Evolutionary conservation across 2,113 vertebrate species (phyloP).

Genomic region (Xiphophorus maculatus): DNA sequence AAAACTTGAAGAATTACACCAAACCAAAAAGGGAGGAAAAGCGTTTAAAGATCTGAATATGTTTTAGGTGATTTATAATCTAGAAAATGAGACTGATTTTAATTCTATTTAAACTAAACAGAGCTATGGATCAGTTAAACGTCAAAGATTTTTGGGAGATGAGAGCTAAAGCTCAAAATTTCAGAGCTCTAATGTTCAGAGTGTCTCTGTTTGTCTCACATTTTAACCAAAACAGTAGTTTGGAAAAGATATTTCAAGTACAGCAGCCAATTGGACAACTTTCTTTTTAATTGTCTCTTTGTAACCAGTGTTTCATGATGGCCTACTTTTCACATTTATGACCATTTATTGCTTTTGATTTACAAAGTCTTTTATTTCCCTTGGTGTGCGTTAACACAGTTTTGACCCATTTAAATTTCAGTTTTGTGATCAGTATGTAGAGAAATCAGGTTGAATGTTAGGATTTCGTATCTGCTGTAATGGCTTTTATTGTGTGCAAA

Average conservation of each 20-base stretch:
- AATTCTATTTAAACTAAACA: not conserved
- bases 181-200: not conserved
- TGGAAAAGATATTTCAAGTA: not conserved
- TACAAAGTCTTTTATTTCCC: conserved; percentile 4
- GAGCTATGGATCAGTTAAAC: not conserved
- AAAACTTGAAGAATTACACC: conserved; percentile 32
- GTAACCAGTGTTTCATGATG: conserved; percentile 9
- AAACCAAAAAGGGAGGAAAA: conserved; percentile 59
- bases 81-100: not conserved
- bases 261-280: not conserved
- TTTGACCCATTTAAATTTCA: conserved; percentile 4
- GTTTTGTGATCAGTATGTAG: not conserved
- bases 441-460: conserved; percentile 18
- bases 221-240: conserved; percentile 46
- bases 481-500: conserved; percentile 1
- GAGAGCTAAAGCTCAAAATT: conserved; percentile 5
- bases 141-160: conserved; percentile 40
- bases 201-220: not conserved
- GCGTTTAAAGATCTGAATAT: conserved; percentile 27
- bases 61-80: conserved; percentile 14
- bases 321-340: not conserved
- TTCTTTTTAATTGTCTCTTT: conserved; percentile 1
- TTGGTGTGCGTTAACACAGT: conserved; percentile 9
- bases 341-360: not conserved
- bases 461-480: not conserved